These are phyloP conservation scores for Barbus barbus DNA, from an alignment of 2,113 vertebrate species.

Conservation along the genomic window DNA sequence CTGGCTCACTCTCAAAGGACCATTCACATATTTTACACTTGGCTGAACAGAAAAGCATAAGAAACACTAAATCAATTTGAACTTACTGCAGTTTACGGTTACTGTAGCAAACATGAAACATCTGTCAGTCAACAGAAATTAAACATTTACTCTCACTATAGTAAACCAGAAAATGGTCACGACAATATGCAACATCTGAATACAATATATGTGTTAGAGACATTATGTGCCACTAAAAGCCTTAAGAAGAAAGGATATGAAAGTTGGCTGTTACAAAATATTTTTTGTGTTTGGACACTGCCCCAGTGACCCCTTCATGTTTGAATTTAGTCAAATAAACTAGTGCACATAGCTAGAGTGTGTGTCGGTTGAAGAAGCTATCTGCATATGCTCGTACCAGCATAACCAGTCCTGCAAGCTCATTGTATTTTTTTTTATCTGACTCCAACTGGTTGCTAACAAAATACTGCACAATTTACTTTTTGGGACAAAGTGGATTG, in stretches of 20 bases:
- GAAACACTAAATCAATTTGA: neutral
- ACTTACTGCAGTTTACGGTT: neutral
- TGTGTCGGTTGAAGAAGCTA: neutral
- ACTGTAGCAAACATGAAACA: neutral
- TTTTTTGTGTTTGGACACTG: neutral
- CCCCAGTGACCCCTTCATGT: neutral
- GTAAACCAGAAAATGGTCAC: too few species aligned
- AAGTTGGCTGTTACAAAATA: neutral
- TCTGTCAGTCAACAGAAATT: neutral
- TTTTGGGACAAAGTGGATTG: neutral
- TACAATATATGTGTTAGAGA: neutral
- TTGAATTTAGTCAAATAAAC: slow-evolving; percentile 12
- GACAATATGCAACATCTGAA: neutral
- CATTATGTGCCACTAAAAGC: neutral
- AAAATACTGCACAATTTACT: neutral
- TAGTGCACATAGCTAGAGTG: neutral
- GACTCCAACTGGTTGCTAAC: too few species aligned
- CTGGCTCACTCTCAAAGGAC: slow-evolving; percentile 90
- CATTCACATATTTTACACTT: slow-evolving; percentile 98
- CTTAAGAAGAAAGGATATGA: neutral
- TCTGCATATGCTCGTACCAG: neutral
- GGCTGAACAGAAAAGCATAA: slow-evolving; percentile 73
- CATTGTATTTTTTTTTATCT: neutral
- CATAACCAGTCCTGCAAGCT: neutral
- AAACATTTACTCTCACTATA: neutral